A percentile compares a stretch with the other conserved stretches of the same genome.
Evolutionary conservation across 2,797 vertebrate species (phyloP).

Genomic region (Coregonus suidteri): DNA sequence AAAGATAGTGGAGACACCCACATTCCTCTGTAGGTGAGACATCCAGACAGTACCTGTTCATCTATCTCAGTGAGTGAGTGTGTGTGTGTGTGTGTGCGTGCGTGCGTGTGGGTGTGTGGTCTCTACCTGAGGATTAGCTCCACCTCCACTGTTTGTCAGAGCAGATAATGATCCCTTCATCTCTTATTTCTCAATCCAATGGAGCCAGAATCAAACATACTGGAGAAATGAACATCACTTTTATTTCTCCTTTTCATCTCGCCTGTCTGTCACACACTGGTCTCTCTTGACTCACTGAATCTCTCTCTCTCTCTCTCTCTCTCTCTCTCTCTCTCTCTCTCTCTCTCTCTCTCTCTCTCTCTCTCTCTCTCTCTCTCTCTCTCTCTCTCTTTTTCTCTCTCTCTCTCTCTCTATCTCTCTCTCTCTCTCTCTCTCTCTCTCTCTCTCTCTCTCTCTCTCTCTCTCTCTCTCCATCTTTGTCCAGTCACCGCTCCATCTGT

Average conservation of each 20-base stretch:
- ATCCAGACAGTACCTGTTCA: neutral
- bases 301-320: neutral
- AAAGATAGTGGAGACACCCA: neutral
- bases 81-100: no score
- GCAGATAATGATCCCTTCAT: neutral
- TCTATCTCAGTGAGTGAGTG: neutral
- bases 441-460: no score
- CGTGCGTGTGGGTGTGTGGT: no score
- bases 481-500: no score
- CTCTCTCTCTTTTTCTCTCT: no score
- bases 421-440: no score
- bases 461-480: no score
- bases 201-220: neutral
- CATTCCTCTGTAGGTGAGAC: neutral
- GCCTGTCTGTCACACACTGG: neutral
- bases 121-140: neutral
- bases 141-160: neutral
- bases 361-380: no score
- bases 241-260: neutral
- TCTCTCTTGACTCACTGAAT: neutral
- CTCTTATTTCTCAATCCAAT: constrained; percentile 2
- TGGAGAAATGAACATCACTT: neutral
- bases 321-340: neutral
- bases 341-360: neutral
- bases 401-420: no score